Evolutionary conservation across 2,113 vertebrate genomes (phyloP), one percentile per base, ranked within the genome.

Genomic region (Cebus imitator): DNA sequence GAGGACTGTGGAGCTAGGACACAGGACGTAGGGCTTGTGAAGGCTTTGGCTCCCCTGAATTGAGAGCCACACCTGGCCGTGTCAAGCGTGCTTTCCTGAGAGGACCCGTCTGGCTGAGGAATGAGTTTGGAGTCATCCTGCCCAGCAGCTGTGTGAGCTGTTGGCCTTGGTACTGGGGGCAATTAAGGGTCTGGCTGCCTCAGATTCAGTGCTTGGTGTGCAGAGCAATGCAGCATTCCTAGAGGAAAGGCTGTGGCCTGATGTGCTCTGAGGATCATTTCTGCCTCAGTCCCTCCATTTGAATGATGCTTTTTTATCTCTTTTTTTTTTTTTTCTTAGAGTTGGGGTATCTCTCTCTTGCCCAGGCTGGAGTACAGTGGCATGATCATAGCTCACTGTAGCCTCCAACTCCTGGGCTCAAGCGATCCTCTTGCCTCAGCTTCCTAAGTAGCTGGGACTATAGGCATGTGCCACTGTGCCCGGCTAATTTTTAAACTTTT

Each of bases 151-250:
- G 0, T 35, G 40, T 30, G 40, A 66, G 18, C 55, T 61, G 30
- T 45, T 91, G 79, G 37, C 35, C 23, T 82, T 73, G 61, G 40
- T 27, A 50, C 50, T 43, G 27, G 57, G 14, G 45, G 37, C 55
- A 13, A 17, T 40, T 27, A 13, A 21, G 13, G 68, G 35, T 79
- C 43, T 43, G 66, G 17, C 61, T 84, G 43, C 40, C 55, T 90
- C 7, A 1, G 35, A 48, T 21, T 78, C 32, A 32, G 61, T 16
- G 3, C 18, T 27, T 70, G 6, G 21, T 50, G 20, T 66, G 17
- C n/a, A 0, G 18, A 76, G 27, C 8, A 32, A n/a, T 45, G n/a
- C 9, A 11, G 40, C 2, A 0, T n/a, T 73, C 43, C n/a, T 8
- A 6, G 2, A 32, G n/a, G 14, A 18, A 13, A 55, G 5, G 11